Conservation (phyloP, 23 tunicate genomes). For the Trididemnum nubilum region DNA sequence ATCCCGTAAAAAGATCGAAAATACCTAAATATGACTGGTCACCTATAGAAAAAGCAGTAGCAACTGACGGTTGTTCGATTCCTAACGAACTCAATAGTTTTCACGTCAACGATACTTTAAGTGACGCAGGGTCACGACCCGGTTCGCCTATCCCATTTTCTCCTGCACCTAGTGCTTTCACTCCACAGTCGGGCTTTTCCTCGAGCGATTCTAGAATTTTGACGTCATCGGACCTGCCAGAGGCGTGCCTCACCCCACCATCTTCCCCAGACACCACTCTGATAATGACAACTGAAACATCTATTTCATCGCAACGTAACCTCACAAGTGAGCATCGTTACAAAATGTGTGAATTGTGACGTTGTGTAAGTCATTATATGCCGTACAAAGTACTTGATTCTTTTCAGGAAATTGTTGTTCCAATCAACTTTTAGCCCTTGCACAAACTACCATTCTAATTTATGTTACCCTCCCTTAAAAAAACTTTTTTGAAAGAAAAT, state of each 20-base stretch:
- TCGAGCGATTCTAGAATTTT: not conserved
- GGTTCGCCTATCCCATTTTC: constrained; percentile 18
- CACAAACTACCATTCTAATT: no score
- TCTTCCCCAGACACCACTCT: constrained; percentile 7
- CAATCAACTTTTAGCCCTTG: no score
- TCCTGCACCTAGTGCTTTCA: not conserved
- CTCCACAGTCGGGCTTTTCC: not conserved
- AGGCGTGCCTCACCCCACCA: constrained; percentile 18
- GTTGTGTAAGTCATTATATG: no score
- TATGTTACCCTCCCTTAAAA: no score
- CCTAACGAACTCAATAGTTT: no score
- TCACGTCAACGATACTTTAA: not conserved
- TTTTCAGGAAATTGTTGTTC: no score
- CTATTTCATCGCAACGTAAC: no score
- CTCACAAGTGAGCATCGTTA: no score
- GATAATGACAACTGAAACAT: no score
- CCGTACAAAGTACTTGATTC: no score
- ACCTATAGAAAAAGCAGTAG: not conserved
- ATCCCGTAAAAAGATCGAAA: not conserved
- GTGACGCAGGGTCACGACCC: not conserved
- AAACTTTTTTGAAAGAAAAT: no score
- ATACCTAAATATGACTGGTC: constrained; percentile 25
- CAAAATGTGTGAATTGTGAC: no score
- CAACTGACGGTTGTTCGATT: not conserved
- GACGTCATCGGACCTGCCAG: not conserved